These are phyloP conservation scores for Lithophane leautieri DNA, from an alignment of 2,888 invertebrate species.

Conservation along the genomic window DNA sequence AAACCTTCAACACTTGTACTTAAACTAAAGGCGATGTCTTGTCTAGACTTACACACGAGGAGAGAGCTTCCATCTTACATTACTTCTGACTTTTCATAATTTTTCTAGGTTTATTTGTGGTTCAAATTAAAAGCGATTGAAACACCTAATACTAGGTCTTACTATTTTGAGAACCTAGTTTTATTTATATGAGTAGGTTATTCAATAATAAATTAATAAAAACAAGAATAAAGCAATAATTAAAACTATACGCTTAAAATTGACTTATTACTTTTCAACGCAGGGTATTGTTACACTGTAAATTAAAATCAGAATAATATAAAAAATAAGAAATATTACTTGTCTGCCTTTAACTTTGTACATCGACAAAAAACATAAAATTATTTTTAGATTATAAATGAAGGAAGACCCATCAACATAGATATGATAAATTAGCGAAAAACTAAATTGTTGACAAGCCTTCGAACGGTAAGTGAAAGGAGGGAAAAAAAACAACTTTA, in stretches of 20 bases:
- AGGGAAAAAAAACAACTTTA: conserved; percentile 3
- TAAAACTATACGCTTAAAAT: not conserved
- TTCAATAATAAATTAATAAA: no score
- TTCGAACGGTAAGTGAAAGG: conserved; percentile 37
- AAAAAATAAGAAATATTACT: not conserved
- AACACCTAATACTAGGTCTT: not conserved
- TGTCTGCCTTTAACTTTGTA: not conserved
- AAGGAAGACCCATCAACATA: not conserved
- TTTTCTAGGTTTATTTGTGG: conserved; percentile 37
- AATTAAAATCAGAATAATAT: not conserved
- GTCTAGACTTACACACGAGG: no score
- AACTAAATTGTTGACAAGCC: conserved; percentile 8
- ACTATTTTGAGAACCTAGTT: not conserved
- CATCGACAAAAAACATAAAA: not conserved
- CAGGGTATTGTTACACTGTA: not conserved
- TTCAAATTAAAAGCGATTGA: conserved; percentile 50
- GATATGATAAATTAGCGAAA: conserved; percentile 13
- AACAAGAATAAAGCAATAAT: not conserved
- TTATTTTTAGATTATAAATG: not conserved
- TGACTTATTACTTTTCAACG: not conserved
- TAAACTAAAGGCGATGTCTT: no score
- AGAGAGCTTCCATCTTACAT: conserved; percentile 75
- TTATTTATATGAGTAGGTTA: not conserved
- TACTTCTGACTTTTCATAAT: conserved; percentile 79
- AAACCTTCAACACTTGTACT: no score